phyloP scores from a whole-genome alignment of 2,888 invertebrate species.

The Mythimna ferrago region DNA sequence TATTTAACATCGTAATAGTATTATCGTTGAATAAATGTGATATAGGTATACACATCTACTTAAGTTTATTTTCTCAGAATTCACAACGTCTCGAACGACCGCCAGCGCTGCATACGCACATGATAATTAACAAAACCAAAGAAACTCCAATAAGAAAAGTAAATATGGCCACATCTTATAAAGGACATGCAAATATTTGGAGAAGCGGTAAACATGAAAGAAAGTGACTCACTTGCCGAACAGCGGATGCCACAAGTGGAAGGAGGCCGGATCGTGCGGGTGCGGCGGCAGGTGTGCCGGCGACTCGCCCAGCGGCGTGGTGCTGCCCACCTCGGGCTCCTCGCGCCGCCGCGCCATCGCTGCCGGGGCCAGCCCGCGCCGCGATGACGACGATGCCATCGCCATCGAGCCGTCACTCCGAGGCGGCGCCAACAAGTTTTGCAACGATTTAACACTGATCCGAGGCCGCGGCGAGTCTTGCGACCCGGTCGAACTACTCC shows the following conservation, averaged over 20 bases:
- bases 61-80: constrained; percentile 44
- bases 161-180: constrained; percentile 52
- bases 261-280: constrained; percentile 90
- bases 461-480: constrained; percentile 90
- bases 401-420: constrained; percentile 64
- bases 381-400: constrained; percentile 81
- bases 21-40: neutral
- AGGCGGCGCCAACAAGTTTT: constrained; percentile 91
- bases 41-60: constrained; percentile 1
- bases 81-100: constrained; percentile 42
- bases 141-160: constrained; percentile 47
- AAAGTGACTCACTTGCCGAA: constrained; percentile 94
- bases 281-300: constrained; percentile 80
- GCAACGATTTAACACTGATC: constrained; percentile 91
- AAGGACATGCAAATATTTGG: constrained; percentile 56
- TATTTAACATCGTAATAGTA: constrained; percentile 15
- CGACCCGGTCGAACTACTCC: constrained; percentile 76
- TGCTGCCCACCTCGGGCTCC: constrained; percentile 92
- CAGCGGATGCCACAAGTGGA: constrained; percentile 95
- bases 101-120: constrained; percentile 25
- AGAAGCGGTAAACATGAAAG: constrained; percentile 50
- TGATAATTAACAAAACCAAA: constrained; percentile 57
- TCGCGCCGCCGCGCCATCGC: constrained; percentile 88
- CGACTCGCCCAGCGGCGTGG: constrained; percentile 91
- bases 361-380: constrained; percentile 75